These are phyloP conservation scores for Gallinago solitaria DNA, from an alignment of 2,797 vertebrate species.

Conservation along the genomic window DNA sequence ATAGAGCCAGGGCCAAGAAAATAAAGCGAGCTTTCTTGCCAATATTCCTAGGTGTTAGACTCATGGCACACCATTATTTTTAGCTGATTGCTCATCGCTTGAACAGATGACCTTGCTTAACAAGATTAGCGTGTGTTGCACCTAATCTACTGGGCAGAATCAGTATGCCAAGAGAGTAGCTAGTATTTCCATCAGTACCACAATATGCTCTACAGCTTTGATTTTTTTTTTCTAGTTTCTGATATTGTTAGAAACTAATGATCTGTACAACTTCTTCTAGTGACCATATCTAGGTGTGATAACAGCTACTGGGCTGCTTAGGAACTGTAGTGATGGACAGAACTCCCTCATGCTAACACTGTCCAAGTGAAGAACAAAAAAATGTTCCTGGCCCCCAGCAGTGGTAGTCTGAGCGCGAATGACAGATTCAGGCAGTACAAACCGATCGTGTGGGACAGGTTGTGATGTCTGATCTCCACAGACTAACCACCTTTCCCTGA, in stretches of 20 bases:
- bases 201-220: neutral
- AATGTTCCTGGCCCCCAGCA: neutral
- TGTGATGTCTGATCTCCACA: neutral
- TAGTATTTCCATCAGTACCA: neutral
- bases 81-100: conserved; percentile 53
- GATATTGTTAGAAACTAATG: neutral
- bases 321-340: neutral
- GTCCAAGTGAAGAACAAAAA: neutral
- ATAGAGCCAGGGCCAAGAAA: conserved; percentile 40
- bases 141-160: neutral
- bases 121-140: neutral
- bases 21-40: conserved; percentile 26
- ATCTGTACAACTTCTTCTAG: neutral
- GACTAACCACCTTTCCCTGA: neutral
- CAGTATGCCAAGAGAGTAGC: neutral
- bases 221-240: neutral
- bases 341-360: rapidly evolving
- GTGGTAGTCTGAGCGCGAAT: neutral
- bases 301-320: neutral
- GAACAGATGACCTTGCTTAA: conserved; percentile 43
- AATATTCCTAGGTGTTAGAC: conserved; percentile 38
- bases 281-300: neutral
- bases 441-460: neutral
- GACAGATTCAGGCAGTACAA: neutral
- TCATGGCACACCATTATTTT: conserved; percentile 57